A percentile compares a stretch with the other conserved stretches of the same genome.
Conservation (phyloP, 2,797 vertebrate species). For the Squalus acanthias region DNA sequence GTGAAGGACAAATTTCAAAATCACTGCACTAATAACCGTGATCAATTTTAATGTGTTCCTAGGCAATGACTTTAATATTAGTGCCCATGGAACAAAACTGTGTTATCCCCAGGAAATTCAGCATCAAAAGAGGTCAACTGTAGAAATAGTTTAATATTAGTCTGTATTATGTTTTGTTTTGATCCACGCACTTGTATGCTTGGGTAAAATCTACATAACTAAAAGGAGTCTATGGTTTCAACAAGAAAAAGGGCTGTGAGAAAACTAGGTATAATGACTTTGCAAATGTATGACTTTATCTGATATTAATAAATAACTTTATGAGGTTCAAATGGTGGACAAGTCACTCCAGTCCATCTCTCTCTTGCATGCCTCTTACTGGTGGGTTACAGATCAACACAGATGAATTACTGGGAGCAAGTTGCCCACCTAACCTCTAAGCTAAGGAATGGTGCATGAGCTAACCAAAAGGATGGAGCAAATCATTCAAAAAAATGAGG, state of each 20-base stretch:
- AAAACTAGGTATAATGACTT: not conserved
- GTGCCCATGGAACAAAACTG: not conserved
- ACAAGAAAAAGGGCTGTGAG: not conserved
- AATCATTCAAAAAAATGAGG: not conserved
- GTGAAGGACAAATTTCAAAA: not conserved
- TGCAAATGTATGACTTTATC: not conserved
- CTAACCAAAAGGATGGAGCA: not conserved
- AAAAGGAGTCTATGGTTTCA: not conserved
- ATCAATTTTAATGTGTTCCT: not conserved
- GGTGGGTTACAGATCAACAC: not conserved
- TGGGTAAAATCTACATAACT: not conserved
- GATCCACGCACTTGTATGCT: not conserved
- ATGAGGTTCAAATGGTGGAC: not conserved
- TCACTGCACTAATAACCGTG: not conserved
- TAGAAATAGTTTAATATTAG: not conserved
- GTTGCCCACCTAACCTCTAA: not conserved
- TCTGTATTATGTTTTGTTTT: not conserved
- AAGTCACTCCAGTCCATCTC: not conserved
- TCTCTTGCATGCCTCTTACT: not conserved
- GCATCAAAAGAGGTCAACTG: not conserved
- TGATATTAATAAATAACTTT: not conserved
- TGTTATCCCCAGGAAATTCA: not conserved
- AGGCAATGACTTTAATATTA: not conserved
- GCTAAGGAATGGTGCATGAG: not conserved
- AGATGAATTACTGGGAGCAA: not conserved